Conservation (phyloP, 2,113 vertebrate species). For the Patagioenas fasciata region DNA sequence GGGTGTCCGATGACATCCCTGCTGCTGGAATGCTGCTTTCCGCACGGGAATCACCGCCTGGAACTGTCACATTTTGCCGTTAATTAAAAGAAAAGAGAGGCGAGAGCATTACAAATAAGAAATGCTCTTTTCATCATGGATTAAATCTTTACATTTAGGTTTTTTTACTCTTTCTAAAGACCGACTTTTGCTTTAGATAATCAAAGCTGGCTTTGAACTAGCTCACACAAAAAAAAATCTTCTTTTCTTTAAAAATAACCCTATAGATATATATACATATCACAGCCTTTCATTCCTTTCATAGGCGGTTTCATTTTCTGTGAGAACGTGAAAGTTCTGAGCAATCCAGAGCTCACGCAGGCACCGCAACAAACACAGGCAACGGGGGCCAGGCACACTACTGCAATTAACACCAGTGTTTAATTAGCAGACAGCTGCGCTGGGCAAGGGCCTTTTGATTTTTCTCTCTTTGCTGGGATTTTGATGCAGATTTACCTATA, state of each 20-base stretch:
- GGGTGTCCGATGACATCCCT: constrained; percentile 59
- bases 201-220: constrained; percentile 67
- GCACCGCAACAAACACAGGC: constrained; percentile 7
- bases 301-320: constrained; percentile 37
- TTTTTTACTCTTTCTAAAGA: constrained; percentile 36
- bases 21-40: constrained; percentile 63
- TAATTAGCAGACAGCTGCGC: constrained; percentile 45
- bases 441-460: constrained; percentile 14
- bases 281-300: constrained; percentile 52
- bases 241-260: constrained; percentile 56
- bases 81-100: background rate
- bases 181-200: constrained; percentile 51
- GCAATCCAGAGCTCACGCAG: background rate
- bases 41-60: constrained; percentile 48
- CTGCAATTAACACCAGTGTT: constrained; percentile 26
- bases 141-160: constrained; percentile 53
- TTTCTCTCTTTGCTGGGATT: constrained; percentile 13
- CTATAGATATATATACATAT: constrained; percentile 1
- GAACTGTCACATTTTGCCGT: constrained; percentile 10
- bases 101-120: background rate
- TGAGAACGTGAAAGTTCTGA: constrained; percentile 40
- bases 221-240: background rate
- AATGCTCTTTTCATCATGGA: constrained; percentile 47
- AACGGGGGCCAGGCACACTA: background rate
- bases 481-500: constrained; percentile 16